These are phyloP conservation scores for Eustalomyia histrio DNA, from an alignment of 2,888 invertebrate genomes.

Conservation along the genomic window DNA sequence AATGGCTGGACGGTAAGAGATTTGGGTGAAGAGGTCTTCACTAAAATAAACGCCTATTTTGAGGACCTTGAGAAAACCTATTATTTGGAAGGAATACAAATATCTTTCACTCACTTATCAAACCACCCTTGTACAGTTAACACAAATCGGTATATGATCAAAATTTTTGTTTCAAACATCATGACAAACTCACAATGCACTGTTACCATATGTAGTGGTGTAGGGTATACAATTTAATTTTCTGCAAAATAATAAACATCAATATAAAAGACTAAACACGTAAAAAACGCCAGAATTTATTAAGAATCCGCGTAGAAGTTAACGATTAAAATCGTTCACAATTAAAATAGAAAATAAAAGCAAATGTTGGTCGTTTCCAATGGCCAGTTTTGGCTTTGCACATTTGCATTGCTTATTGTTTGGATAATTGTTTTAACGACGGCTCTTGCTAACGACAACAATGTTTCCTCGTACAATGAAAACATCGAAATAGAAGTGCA, in stretches of 20 bases:
- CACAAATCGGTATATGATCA: too few species aligned
- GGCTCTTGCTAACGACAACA: slow-evolving; percentile 30
- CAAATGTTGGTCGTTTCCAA: slow-evolving; percentile 51
- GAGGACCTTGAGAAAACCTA: too few species aligned
- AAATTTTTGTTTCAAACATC: too few species aligned
- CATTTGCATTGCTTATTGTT: slow-evolving; percentile 52
- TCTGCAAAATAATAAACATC: background rate
- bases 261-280: slow-evolving; percentile 49
- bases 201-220: too few species aligned
- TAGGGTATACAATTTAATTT: background rate
- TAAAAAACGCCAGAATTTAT: slow-evolving; percentile 16
- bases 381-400: slow-evolving; percentile 59
- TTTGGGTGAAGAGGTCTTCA: too few species aligned
- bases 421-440: slow-evolving; percentile 65
- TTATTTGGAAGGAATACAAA: too few species aligned
- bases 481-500: slow-evolving; percentile 70
- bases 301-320: background rate
- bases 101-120: too few species aligned
- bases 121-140: too few species aligned
- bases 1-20: too few species aligned
- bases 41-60: too few species aligned
- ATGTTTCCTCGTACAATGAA: background rate
- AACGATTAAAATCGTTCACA: slow-evolving; percentile 4
- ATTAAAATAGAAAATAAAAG: slow-evolving; percentile 15
- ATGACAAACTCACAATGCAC: too few species aligned